phyloP scores from a whole-genome alignment of 2,888 invertebrate genomes.

The Drosophila falleni region DNA sequence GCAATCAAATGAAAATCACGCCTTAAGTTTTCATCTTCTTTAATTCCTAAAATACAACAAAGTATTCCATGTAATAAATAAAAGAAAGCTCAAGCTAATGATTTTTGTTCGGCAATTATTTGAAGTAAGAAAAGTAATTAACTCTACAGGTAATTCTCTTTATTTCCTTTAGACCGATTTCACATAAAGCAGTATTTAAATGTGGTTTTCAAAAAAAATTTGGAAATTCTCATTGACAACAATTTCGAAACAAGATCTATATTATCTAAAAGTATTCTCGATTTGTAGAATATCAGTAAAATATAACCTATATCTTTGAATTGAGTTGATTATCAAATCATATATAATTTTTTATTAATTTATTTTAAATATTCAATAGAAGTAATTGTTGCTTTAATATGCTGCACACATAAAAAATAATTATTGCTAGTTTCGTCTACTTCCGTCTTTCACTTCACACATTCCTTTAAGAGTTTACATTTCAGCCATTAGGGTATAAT shows the following conservation, averaged over 20 bases:
- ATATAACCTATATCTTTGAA: too few relatives aligned
- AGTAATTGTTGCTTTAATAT: background rate
- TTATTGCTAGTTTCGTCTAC: background rate
- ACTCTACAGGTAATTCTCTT: background rate
- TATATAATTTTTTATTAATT: too few relatives aligned
- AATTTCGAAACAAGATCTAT: too few relatives aligned
- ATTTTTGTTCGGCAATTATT: background rate
- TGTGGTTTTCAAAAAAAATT: too few relatives aligned
- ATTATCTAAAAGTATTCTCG: too few relatives aligned
- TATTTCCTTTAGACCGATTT: too few relatives aligned
- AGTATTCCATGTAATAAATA: background rate
- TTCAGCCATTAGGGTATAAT: constrained; percentile 3
- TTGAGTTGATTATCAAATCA: too few relatives aligned
- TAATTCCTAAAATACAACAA: background rate
- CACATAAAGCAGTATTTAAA: too few relatives aligned
- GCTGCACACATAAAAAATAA: background rate
- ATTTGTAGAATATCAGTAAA: too few relatives aligned
- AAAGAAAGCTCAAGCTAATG: background rate
- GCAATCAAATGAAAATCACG: constrained; percentile 26
- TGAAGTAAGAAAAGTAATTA: background rate
- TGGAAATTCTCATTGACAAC: too few relatives aligned
- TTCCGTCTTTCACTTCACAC: background rate
- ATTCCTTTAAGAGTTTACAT: background rate
- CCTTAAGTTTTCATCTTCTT: background rate
- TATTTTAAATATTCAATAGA: too few relatives aligned